Evolutionary conservation across 2,113 vertebrate genomes (phyloP).

Genomic region (Hippocampus mohnikei): DNA sequence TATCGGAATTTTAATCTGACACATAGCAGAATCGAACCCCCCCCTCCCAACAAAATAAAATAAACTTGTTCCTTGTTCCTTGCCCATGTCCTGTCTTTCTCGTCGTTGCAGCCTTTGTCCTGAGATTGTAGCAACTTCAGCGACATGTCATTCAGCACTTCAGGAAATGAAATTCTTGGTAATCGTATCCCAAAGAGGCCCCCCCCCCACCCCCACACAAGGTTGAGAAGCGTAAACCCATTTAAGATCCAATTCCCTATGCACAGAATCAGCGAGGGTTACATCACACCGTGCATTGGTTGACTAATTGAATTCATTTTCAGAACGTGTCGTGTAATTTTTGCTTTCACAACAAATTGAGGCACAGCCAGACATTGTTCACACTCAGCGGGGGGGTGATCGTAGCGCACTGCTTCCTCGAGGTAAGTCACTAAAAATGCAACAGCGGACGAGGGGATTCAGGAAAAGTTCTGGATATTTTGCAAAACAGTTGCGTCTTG

Average conservation of each 20-base stretch:
- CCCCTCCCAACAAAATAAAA: too few relatives aligned
- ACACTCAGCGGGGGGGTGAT: slow-evolving; percentile 13
- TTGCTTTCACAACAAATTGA: slow-evolving; percentile 23
- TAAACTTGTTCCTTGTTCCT: too few relatives aligned
- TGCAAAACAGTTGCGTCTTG: not conserved
- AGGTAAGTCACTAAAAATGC: not conserved
- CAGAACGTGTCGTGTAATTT: not conserved
- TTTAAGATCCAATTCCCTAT: slow-evolving; percentile 11
- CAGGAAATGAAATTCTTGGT: not conserved
- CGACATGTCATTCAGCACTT: not conserved
- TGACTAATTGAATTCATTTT: slow-evolving; percentile 26
- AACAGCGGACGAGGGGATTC: not conserved
- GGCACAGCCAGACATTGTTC: slow-evolving; percentile 21
- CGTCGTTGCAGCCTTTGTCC: not conserved
- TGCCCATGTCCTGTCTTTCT: not conserved
- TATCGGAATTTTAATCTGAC: too few relatives aligned
- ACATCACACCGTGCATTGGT: not conserved
- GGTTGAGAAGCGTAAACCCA: slow-evolving; percentile 2
- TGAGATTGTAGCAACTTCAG: not conserved
- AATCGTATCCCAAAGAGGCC: not conserved
- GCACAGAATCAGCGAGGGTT: slow-evolving; percentile 17
- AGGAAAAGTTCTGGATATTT: not conserved
- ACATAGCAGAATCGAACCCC: too few relatives aligned
- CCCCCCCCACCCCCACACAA: too few relatives aligned
- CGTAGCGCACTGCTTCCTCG: not conserved